These are phyloP conservation scores for Littorina saxatilis DNA, from an alignment of 1,140 invertebrate species.

Conservation along the genomic window DNA sequence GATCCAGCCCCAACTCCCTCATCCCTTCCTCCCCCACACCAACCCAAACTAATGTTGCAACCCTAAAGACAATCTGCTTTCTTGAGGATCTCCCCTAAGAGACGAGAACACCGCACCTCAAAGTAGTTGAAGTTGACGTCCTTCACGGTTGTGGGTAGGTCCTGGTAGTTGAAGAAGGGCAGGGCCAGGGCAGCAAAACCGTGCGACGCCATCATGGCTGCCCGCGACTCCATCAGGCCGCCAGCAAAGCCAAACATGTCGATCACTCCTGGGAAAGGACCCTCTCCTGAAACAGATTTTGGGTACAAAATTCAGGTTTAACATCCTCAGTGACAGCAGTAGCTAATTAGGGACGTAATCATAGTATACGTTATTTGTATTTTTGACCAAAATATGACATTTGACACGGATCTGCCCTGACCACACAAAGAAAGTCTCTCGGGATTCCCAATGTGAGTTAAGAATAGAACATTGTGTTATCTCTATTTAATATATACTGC, in stretches of 20 bases:
- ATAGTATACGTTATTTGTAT: no score
- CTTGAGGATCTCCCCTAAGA: no score
- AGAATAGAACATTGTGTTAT: no score
- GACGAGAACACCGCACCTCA: slow-evolving; percentile 42
- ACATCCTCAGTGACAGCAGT: no score
- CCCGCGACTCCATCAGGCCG: slow-evolving; percentile 58
- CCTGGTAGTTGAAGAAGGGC: slow-evolving; percentile 60
- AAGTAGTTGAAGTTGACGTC: slow-evolving; percentile 61
- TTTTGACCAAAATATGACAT: no score
- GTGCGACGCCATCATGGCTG: slow-evolving; percentile 63
- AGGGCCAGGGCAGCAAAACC: slow-evolving; percentile 64
- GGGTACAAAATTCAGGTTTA: background rate
- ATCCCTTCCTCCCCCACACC: background rate
- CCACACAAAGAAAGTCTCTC: no score
- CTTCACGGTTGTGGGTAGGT: slow-evolving; percentile 49
- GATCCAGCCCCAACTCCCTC: background rate
- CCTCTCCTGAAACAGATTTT: slow-evolving; percentile 42
- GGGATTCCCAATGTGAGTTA: no score
- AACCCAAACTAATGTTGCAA: background rate
- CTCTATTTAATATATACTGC: no score
- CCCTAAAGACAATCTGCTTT: background rate
- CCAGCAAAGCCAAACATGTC: slow-evolving; percentile 69
- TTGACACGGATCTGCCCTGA: no score
- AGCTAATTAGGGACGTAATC: no score
- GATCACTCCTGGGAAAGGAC: slow-evolving; percentile 63